phyloP scores from a whole-genome alignment of 2,797 vertebrate genomes.

The Taenioides sp. region DNA sequence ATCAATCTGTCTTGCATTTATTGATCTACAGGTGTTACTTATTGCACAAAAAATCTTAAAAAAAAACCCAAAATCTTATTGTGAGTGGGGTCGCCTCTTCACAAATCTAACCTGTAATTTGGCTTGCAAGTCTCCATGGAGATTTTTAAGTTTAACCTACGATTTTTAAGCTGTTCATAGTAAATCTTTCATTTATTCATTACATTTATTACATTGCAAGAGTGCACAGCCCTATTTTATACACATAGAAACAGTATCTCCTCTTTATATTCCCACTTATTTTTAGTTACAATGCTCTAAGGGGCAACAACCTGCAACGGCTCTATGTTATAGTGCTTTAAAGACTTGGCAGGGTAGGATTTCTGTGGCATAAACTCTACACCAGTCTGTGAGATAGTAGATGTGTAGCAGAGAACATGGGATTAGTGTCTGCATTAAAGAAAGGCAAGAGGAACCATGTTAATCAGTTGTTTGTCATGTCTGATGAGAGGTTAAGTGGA shows the following conservation, averaged over 20 bases:
- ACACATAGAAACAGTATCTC: conserved; percentile 10
- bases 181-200: not conserved
- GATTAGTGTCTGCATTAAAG: conserved; percentile 30
- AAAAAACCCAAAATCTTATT: too few species aligned
- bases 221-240: conserved; percentile 11
- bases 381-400: conserved; percentile 22
- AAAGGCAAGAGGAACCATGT: conserved; percentile 38
- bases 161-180: not conserved
- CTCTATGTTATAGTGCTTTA: conserved; percentile 42
- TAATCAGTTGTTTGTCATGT: conserved; percentile 45
- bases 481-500: conserved; percentile 34
- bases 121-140: too few species aligned
- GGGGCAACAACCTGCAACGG: conserved; percentile 34
- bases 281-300: conserved; percentile 27
- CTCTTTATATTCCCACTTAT: conserved; percentile 28
- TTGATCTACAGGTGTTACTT: too few species aligned
- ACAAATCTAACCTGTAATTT: too few species aligned
- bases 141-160: too few species aligned
- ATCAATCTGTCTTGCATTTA: too few species aligned
- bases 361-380: conserved; percentile 41
- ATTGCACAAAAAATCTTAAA: too few species aligned
- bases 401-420: conserved; percentile 38
- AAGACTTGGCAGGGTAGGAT: conserved; percentile 51
- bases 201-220: not conserved
- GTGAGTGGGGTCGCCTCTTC: too few species aligned